Evolutionary conservation across 1,140 invertebrate genomes (phyloP).

Genomic region (Littorina saxatilis): DNA sequence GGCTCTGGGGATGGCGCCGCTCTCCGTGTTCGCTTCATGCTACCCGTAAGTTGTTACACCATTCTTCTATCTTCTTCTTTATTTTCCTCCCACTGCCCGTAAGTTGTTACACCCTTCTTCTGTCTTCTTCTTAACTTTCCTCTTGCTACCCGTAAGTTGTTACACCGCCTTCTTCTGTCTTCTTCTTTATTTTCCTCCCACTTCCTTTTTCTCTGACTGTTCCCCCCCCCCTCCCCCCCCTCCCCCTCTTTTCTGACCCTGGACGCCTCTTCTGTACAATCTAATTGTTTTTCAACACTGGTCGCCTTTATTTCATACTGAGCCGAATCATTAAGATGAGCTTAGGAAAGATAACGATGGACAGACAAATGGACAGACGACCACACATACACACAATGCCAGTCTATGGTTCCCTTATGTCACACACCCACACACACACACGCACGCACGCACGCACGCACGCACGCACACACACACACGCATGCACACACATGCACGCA

Average conservation of each 20-base stretch:
- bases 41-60: not conserved
- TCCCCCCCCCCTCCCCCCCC: not conserved
- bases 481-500: not conserved
- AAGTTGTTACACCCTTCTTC: not conserved
- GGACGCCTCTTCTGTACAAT: not conserved
- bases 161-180: too few species aligned
- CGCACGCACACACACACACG: not conserved
- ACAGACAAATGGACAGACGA: not conserved
- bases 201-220: too few species aligned
- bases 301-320: not conserved
- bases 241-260: too few species aligned
- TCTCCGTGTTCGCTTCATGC: not conserved
- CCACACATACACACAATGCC: not conserved
- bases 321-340: slow-evolving; percentile 9
- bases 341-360: not conserved
- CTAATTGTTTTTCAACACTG: not conserved
- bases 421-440: not conserved
- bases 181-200: not conserved
- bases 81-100: not conserved
- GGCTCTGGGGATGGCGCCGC: not conserved
- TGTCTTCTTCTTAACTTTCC: not conserved
- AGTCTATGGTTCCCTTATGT: not conserved
- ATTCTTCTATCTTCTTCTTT: too few species aligned
- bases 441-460: not conserved
- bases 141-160: not conserved